phyloP scores from a whole-genome alignment of 2,113 vertebrate species.

The Galbula dea region DNA sequence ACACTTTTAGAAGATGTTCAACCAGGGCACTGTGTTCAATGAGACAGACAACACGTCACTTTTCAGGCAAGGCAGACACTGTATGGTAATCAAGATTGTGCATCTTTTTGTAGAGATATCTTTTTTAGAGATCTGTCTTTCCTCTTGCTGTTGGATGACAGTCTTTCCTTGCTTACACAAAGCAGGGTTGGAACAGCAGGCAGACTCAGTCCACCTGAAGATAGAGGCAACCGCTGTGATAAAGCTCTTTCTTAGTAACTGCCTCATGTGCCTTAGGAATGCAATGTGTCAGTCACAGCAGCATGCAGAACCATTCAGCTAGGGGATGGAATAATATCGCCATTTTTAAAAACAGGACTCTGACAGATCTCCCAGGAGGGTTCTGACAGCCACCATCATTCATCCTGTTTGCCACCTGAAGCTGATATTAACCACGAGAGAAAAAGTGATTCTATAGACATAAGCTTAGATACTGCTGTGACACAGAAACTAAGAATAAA shows the following conservation, averaged over 20 bases:
- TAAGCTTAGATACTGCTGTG: neutral
- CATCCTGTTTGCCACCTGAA: constrained; percentile 27
- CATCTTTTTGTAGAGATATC: neutral
- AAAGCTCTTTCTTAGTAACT: constrained; percentile 36
- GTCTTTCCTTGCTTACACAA: neutral
- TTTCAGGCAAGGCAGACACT: neutral
- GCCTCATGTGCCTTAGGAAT: constrained; percentile 10
- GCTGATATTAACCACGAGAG: constrained; percentile 1
- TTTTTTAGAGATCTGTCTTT: neutral
- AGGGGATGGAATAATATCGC: constrained; percentile 35
- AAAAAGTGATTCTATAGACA: neutral
- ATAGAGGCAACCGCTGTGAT: neutral
- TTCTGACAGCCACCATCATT: constrained; percentile 35
- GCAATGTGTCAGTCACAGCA: neutral
- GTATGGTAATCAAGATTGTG: constrained; percentile 1
- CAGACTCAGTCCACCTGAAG: neutral
- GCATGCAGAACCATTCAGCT: constrained; percentile 21
- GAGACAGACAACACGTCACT: neutral
- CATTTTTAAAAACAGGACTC: constrained; percentile 30
- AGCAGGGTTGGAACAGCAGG: neutral
- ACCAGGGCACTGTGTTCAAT: neutral
- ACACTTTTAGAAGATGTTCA: neutral
- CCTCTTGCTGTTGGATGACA: neutral
- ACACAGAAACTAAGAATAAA: neutral
- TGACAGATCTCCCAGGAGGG: constrained; percentile 13